Base-by-base conservation (phyloP, 2,888 invertebrate species). In the Meandrusa payeni region DNA sequence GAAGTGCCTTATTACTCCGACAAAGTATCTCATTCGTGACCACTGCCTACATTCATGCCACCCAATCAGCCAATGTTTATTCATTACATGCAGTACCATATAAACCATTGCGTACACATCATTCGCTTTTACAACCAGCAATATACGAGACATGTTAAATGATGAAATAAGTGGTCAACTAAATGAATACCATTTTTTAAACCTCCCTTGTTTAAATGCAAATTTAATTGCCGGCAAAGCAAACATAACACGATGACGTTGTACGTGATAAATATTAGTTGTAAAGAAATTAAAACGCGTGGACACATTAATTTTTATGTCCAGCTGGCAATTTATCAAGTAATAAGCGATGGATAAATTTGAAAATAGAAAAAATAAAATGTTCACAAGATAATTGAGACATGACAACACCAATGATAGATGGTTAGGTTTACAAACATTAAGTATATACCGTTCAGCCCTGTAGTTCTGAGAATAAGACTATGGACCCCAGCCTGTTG, bases 21-120 rank as follows among this genome's bases (percentile, higher is more conserved):
- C 43, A 43, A 37, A 31, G 43, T 43, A 19, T 37, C 26, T 31
- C 29, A 37, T 24, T 43, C 43, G 43, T 43, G 43, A 43, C 31
- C 15, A 2, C 17, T 23, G 22, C 19, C 23, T 29, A 37, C 13
- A 23, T 42, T 42, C 28, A 31, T 19, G 9, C 37, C 37, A 29
- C 42, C 28, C 29, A 42, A 36, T 24, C 34, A 42, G 42, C 22
- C 27, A 20, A 37, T 37, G 37, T 43, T 32, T 42, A 29, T 20
- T 31, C 31, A 42, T 36, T 28, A 26, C 12, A 19, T 31, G 4
- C 9, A 11, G 19, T 13, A 24, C 12, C 19, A 2, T 7, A 7
- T 24, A 26, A 17, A 28, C 20, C 6, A 27, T 33, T 26, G 12
- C 4, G 13, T 37, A 9, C 11, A 12, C n/a, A 27, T 7, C 19